These are phyloP conservation scores for Dreissena rostriformis DNA, from an alignment of 1,140 invertebrate genomes.

Conservation along the genomic window DNA sequence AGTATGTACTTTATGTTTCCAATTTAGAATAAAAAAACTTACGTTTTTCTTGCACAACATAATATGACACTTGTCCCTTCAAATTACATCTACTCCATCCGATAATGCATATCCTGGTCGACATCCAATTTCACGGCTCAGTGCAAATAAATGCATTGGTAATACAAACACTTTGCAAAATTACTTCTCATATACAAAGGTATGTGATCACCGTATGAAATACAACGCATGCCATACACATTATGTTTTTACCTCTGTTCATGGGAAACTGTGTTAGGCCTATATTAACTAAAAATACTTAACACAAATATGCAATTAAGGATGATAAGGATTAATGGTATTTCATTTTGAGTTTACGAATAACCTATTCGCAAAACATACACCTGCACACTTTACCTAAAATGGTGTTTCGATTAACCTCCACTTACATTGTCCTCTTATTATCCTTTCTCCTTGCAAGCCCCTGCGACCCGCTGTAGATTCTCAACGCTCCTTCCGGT, in stretches of 20 bases:
- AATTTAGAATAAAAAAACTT: too few species aligned
- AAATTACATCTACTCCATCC: too few species aligned
- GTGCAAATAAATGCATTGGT: too few species aligned
- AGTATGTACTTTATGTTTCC: too few species aligned
- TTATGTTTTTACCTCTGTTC: neutral
- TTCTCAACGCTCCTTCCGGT: constrained; percentile 61
- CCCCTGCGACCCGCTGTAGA: constrained; percentile 27
- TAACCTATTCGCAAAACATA: neutral
- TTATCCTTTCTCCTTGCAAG: constrained; percentile 39
- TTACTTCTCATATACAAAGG: neutral
- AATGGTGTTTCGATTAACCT: neutral
- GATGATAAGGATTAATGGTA: neutral
- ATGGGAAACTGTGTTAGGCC: neutral
- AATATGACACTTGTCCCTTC: too few species aligned
- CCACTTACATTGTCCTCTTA: constrained; percentile 36
- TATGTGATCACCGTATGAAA: too few species aligned
- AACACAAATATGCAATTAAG: neutral
- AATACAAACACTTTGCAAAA: too few species aligned
- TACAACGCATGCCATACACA: too few species aligned
- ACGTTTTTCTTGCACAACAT: too few species aligned
- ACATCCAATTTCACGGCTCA: too few species aligned
- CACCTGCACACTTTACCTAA: neutral
- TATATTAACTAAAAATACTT: neutral
- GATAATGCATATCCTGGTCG: too few species aligned
- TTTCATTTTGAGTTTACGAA: neutral